A percentile compares a stretch with the other conserved stretches of the same genome.
Evolutionary conservation across 2,888 invertebrate species (phyloP).

Genomic region (Stenchaetothrips biformis): DNA sequence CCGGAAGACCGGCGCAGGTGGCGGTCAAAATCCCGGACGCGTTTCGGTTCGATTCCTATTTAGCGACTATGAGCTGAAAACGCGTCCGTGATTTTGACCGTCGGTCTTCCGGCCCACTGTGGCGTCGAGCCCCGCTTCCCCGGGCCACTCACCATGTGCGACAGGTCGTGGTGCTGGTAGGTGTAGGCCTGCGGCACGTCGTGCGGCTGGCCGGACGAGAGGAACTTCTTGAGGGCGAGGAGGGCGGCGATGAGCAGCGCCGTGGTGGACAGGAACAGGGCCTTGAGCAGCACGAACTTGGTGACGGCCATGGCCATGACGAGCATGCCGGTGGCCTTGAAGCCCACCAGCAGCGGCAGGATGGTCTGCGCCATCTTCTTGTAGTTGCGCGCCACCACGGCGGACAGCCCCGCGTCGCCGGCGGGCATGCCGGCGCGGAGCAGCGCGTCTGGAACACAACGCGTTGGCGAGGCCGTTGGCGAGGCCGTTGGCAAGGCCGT

Average conservation of each 20-base stretch:
- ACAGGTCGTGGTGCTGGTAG: constrained; percentile 14
- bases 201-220: neutral
- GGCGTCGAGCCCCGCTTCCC: too few relatives aligned
- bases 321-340: constrained; percentile 29
- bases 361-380: constrained; percentile 25
- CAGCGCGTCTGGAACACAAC: neutral
- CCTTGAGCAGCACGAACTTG: constrained; percentile 30
- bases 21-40: too few relatives aligned
- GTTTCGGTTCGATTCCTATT: too few relatives aligned
- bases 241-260: constrained; percentile 29
- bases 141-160: neutral
- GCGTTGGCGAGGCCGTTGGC: neutral
- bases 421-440: neutral
- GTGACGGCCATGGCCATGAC: constrained; percentile 29
- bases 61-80: too few relatives aligned
- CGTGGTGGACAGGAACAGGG: constrained; percentile 27
- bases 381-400: neutral
- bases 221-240: constrained; percentile 29
- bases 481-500: neutral
- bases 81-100: too few relatives aligned
- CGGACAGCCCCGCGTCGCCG: neutral
- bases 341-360: constrained; percentile 30
- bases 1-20: too few relatives aligned
- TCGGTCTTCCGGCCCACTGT: too few relatives aligned
- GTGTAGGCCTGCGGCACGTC: neutral